These are phyloP conservation scores for Neodiprion lecontei DNA, from an alignment of 1,140 invertebrate genomes.

Conservation along the genomic window DNA sequence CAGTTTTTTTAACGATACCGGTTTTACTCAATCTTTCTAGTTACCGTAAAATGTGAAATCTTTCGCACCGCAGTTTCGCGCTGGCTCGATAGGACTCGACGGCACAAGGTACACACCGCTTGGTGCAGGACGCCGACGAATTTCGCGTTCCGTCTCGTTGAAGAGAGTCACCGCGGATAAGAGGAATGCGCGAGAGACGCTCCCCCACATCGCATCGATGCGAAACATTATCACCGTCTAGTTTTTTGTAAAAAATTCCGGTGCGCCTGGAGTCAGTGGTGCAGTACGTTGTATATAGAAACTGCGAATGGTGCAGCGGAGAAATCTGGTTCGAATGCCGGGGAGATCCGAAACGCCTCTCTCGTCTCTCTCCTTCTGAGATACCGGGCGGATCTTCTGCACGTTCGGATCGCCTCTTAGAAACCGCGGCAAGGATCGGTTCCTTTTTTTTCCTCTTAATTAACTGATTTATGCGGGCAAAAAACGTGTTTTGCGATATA, in stretches of 20 bases:
- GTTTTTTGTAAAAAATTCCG: constrained; percentile 28
- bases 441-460: not conserved
- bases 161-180: not conserved
- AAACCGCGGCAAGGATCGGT: constrained; percentile 1
- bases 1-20: too few relatives aligned
- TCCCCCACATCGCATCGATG: constrained; percentile 7
- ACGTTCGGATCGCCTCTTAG: not conserved
- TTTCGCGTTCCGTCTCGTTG: too few relatives aligned
- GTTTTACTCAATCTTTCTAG: too few relatives aligned
- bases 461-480: constrained; percentile 7
- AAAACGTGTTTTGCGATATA: constrained; percentile 6
- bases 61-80: too few relatives aligned
- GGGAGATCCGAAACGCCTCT: not conserved
- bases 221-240: constrained; percentile 30
- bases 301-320: too few relatives aligned
- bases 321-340: not conserved
- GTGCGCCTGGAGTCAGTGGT: constrained; percentile 11
- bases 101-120: too few relatives aligned
- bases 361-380: not conserved
- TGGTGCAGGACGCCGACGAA: too few relatives aligned
- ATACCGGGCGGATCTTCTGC: not conserved
- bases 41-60: too few relatives aligned
- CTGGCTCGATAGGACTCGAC: too few relatives aligned
- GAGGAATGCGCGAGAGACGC: not conserved
- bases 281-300: not conserved